Conservation (phyloP, 2,888 invertebrate genomes). For the Blomia tropicalis region DNA sequence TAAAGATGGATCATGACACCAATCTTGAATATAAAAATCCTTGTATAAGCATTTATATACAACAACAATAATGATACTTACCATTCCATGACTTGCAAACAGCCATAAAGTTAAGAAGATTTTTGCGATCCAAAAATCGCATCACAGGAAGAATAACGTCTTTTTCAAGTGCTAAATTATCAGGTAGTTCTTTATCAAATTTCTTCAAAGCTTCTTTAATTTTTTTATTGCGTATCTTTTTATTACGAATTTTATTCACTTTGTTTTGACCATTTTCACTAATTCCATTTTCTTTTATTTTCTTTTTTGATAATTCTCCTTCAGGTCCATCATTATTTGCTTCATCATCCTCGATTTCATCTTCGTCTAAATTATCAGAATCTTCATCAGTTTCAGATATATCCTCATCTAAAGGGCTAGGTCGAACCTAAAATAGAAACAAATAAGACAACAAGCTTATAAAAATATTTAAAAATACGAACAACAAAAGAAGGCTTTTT, state of each 20-base stretch:
- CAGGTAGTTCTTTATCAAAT: slow-evolving; percentile 25
- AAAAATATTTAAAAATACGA: not conserved
- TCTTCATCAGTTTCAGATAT: slow-evolving; percentile 21
- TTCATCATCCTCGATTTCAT: slow-evolving; percentile 27
- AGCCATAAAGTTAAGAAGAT: slow-evolving; percentile 47
- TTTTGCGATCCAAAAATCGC: slow-evolving; percentile 34
- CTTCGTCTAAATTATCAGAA: slow-evolving; percentile 23
- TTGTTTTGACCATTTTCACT: not conserved
- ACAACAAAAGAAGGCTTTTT: slow-evolving; percentile 1
- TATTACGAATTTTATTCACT: not conserved
- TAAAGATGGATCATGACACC: slow-evolving; percentile 60
- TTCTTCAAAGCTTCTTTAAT: slow-evolving; percentile 14
- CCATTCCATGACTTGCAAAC: slow-evolving; percentile 77
- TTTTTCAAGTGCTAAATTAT: slow-evolving; percentile 29
- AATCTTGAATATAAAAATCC: slow-evolving; percentile 36
- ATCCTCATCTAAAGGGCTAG: slow-evolving; percentile 28
- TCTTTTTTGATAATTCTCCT: not conserved
- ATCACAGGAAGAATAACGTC: slow-evolving; percentile 38
- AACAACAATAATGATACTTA: not conserved
- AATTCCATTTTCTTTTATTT: not conserved
- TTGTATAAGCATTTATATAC: no score
- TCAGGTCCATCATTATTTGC: slow-evolving; percentile 23
- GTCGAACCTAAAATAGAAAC: slow-evolving; percentile 25
- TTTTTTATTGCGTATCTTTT: not conserved
- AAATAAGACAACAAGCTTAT: no score